Base-by-base conservation (phyloP, 2,113 vertebrate species). In the Poecile atricapillus region DNA sequence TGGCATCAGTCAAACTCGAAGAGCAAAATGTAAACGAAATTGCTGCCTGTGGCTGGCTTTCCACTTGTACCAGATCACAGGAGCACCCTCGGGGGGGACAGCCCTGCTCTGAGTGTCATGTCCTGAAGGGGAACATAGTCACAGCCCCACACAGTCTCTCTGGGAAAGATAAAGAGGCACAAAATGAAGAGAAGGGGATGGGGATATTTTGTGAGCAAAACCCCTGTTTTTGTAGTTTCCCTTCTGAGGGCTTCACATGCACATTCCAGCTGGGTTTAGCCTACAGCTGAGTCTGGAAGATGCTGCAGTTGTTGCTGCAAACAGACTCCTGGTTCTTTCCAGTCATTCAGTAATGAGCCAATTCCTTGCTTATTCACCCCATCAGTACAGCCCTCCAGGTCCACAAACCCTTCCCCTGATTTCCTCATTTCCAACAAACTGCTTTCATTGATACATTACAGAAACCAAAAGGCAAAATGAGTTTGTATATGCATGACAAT, bases 81-180 rank as follows among this genome's bases (percentile, higher is more conserved):
- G 70, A 85, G 65, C 62, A 21, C 41, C 65, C 70, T 56, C 0
- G 0, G 16, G 2, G 16, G 35, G 77, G 14, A 9, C 35, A 56
- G 68, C 30, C 33, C 50, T 13, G 47, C 20, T 18, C 24, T 1
- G 1, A 21, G 74, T 7, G 27, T 18, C 35, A 1, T 1, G 21
- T 67, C 46, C 85, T 70, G 5, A 0, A 3, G 21, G 4, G 22
- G 52, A 37, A 35, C 31, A 10, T 19, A 43, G 67, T 12, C 56
- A 25, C 3, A 1, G 49, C 49, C 39, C 39, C 47, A 23, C 1
- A 0, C 0, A 20, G 0, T 22, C 58, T 33, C 43, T 68, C 69
- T 2, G 17, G 63, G 39, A 46, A 68, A 53, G 64, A n/a, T 19
- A 47, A 20, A 55, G 78, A 41, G 47, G 43, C n/a, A 27, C 22